A percentile compares a stretch with the other conserved stretches of the same genome.
phyloP scores from a whole-genome alignment of 2,888 invertebrate genomes.

The Patella depressa region DNA sequence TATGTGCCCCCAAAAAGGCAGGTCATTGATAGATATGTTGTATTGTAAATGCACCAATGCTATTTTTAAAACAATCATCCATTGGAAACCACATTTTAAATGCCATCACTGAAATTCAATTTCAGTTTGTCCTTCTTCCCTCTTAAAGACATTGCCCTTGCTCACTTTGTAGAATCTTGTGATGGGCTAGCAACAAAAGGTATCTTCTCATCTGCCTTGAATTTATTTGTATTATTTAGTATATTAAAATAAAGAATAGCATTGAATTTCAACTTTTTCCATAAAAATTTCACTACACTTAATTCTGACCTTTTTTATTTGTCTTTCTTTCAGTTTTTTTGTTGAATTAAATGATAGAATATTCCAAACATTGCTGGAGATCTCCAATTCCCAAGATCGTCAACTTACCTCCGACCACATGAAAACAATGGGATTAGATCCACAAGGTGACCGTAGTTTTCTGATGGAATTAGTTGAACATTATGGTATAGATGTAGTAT shows the following conservation, averaged over 20 bases:
- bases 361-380: constrained; percentile 69
- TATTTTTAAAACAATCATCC: too few relatives aligned
- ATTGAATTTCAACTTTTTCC: too few relatives aligned
- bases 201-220: too few relatives aligned
- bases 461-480: constrained; percentile 71
- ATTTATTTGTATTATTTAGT: too few relatives aligned
- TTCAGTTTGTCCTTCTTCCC: background rate
- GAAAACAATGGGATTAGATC: constrained; percentile 70
- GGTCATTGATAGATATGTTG: too few relatives aligned
- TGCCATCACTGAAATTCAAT: background rate
- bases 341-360: constrained; percentile 69
- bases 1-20: too few relatives aligned
- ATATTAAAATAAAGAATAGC: too few relatives aligned
- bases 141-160: background rate
- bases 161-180: too few relatives aligned
- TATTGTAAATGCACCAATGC: too few relatives aligned
- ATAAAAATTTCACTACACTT: too few relatives aligned
- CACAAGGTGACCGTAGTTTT: constrained; percentile 69
- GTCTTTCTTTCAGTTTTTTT: constrained; percentile 66
- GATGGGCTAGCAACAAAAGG: too few relatives aligned
- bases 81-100: too few relatives aligned
- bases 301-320: background rate
- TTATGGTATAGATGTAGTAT: constrained; percentile 71
- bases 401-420: constrained; percentile 70
- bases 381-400: constrained; percentile 68